Evolutionary conservation across 2,888 invertebrate species (phyloP).

Genomic region (Arge pagana): DNA sequence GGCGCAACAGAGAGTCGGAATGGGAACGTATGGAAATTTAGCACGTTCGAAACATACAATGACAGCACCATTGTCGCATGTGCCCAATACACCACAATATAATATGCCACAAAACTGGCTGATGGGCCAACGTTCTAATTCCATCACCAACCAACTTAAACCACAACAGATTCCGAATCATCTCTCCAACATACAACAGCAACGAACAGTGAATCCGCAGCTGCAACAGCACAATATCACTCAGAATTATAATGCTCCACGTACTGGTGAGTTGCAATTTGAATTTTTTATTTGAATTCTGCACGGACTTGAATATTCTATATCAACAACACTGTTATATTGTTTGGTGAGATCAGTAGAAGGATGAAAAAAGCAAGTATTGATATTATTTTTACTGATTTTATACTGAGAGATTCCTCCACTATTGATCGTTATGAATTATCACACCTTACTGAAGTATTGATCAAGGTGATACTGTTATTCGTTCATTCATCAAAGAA

Average conservation of each 20-base stretch:
- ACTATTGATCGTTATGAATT: too few species aligned
- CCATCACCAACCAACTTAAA: constrained; percentile 59
- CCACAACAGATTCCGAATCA: constrained; percentile 60
- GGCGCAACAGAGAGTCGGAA: constrained; percentile 42
- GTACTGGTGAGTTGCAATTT: constrained; percentile 40
- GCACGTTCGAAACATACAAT: constrained; percentile 53
- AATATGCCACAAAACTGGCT: constrained; percentile 46
- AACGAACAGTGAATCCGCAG: constrained; percentile 43
- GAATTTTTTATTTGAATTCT: too few species aligned
- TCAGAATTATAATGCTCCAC: constrained; percentile 49
- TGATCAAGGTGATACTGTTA: too few species aligned
- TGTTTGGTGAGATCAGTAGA: too few species aligned
- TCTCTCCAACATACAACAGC: constrained; percentile 56
- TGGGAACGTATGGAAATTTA: constrained; percentile 46
- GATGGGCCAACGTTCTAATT: constrained; percentile 50
- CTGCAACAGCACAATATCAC: constrained; percentile 46
- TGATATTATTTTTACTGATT: too few species aligned
- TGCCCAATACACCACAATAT: constrained; percentile 45
- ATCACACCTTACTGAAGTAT: too few species aligned
- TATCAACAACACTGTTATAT: too few species aligned
- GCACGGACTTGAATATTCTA: too few species aligned
- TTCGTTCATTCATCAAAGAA: too few species aligned
- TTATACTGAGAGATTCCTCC: too few species aligned
- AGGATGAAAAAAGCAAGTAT: too few species aligned
- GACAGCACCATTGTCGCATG: constrained; percentile 41